Conservation (phyloP, 2,888 invertebrate species). For the Nomada fucata region DNA sequence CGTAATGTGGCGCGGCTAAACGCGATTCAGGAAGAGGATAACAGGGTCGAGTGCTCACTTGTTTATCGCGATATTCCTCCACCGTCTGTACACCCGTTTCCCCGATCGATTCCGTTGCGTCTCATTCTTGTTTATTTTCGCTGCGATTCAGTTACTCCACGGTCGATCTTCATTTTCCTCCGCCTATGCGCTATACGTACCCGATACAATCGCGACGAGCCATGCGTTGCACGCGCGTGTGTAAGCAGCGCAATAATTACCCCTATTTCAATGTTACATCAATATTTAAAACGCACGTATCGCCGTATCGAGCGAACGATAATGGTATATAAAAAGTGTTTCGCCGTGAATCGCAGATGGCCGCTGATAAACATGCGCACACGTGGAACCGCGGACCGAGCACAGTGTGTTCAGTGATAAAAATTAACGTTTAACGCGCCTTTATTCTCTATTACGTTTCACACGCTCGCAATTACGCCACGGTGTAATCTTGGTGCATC, state of each 20-base stretch:
- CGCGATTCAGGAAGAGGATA: neutral
- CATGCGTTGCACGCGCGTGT: neutral
- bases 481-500: constrained; percentile 4
- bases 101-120: neutral
- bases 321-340: neutral
- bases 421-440: constrained; percentile 4
- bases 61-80: neutral
- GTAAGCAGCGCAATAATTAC: neutral
- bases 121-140: neutral
- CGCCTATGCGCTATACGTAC: too few relatives aligned
- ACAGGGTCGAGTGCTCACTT: neutral
- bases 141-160: neutral
- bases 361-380: neutral
- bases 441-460: neutral
- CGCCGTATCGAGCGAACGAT: neutral
- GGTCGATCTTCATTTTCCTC: neutral
- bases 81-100: neutral
- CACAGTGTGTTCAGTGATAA: neutral
- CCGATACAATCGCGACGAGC: neutral
- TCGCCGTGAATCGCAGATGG: neutral
- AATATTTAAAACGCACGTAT: neutral
- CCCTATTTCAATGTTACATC: neutral
- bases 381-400: neutral
- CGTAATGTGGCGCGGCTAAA: neutral
- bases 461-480: neutral